Percentiles rank a stretch among this genome's conserved stretches.
phyloP scores from a whole-genome alignment of 2,113 vertebrate genomes.

The Syrrhaptes paradoxus region DNA sequence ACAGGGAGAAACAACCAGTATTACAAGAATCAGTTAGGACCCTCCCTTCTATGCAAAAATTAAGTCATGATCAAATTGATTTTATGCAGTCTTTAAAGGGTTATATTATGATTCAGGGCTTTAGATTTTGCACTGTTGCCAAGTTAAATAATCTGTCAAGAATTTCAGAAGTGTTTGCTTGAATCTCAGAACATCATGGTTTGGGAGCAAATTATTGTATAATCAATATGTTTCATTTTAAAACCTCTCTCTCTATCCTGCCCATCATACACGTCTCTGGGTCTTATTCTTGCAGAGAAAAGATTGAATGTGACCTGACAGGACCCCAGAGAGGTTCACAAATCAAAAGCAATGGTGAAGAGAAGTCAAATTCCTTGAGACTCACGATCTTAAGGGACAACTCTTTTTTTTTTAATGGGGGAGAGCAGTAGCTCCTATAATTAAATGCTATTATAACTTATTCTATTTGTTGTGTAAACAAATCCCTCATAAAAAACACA shows the following conservation, averaged over 20 bases:
- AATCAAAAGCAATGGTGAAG: conserved; percentile 16
- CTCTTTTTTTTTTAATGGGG: not conserved
- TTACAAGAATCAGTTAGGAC: not conserved
- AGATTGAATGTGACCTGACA: conserved; percentile 56
- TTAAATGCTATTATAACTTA: not conserved
- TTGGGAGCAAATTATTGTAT: conserved; percentile 55
- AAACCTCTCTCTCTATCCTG: conserved; percentile 39
- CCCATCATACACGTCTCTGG: conserved; percentile 35
- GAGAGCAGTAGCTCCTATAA: not conserved
- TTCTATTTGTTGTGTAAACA: not conserved
- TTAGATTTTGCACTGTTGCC: not conserved
- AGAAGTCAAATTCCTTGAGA: conserved; percentile 23
- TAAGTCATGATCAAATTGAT: conserved; percentile 11
- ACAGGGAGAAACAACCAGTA: not conserved
- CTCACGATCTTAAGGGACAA: not conserved
- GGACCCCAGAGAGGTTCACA: conserved; percentile 15
- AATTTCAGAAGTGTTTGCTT: not conserved
- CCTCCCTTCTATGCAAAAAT: not conserved
- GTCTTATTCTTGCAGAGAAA: conserved; percentile 34
- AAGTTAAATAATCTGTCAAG: conserved; percentile 32
- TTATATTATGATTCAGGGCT: not conserved
- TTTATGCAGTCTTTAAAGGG: conserved; percentile 30
- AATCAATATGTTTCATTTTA: conserved; percentile 63
- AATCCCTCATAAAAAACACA: not conserved
- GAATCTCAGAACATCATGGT: conserved; percentile 37